Conservation (phyloP, 2,113 vertebrate genomes). For the Lonchura striata region DNA sequence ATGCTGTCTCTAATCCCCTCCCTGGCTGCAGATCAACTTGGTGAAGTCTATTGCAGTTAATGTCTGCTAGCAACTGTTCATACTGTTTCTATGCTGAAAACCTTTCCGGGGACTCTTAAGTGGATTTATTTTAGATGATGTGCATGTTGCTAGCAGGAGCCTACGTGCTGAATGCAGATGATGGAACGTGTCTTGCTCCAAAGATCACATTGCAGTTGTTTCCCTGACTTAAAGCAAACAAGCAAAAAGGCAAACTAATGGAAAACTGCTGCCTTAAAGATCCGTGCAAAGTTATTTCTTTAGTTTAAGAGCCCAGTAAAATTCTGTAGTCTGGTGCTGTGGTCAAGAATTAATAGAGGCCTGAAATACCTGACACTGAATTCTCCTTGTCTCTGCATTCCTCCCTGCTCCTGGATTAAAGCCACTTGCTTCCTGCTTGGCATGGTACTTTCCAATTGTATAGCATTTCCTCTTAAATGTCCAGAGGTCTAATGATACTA, state of each 20-base stretch:
- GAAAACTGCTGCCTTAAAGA: not conserved
- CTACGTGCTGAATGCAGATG: constrained; percentile 37
- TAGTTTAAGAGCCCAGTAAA: not conserved
- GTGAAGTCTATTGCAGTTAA: constrained; percentile 40
- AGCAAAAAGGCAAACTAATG: not conserved
- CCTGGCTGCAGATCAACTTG: constrained; percentile 12
- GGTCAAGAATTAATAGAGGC: constrained; percentile 16
- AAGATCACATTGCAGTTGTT: constrained; percentile 43
- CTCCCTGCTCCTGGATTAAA: constrained; percentile 34
- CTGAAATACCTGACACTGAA: constrained; percentile 29
- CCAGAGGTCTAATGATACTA: constrained; percentile 46
- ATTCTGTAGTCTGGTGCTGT: not conserved
- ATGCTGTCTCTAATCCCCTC: constrained; percentile 9
- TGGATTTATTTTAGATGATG: constrained; percentile 40
- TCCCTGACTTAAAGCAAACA: not conserved
- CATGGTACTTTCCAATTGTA: constrained; percentile 30
- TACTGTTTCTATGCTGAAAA: constrained; percentile 25
- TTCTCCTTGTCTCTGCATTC: constrained; percentile 45
- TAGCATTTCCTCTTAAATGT: constrained; percentile 37
- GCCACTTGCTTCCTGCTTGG: constrained; percentile 57
- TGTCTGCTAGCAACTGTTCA: constrained; percentile 24
- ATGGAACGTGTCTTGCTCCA: not conserved
- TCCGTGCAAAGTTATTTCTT: not conserved
- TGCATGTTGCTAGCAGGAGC: not conserved
- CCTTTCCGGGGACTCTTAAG: not conserved